Conservation (phyloP, 2,113 vertebrate genomes). For the Pontoporia blainvillei region DNA sequence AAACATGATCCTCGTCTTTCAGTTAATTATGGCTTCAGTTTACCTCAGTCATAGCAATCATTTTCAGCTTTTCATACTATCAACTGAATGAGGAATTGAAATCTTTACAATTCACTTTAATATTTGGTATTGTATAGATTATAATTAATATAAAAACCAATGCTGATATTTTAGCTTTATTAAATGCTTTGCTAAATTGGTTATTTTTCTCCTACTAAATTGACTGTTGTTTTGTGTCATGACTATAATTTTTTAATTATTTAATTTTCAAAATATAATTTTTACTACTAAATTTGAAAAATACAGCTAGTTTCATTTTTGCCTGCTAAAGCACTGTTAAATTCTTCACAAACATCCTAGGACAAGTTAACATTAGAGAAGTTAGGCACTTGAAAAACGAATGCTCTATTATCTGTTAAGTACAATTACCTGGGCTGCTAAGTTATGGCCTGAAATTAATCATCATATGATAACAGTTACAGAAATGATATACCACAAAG, state of each 20-base stretch:
- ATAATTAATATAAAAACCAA: background rate
- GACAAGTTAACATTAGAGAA: background rate
- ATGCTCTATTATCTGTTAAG: background rate
- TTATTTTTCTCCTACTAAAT: background rate
- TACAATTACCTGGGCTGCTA: background rate
- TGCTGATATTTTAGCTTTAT: background rate
- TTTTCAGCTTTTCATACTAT: background rate
- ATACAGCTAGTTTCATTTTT: background rate
- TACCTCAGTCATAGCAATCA: background rate
- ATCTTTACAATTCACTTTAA: background rate
- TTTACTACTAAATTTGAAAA: conserved; percentile 10
- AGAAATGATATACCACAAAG: background rate
- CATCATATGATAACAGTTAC: background rate
- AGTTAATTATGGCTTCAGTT: background rate
- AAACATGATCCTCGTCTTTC: background rate
- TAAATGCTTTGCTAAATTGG: background rate
- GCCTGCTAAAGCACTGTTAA: background rate
- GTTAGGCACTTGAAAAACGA: background rate
- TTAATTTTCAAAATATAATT: background rate
- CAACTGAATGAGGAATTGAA: background rate
- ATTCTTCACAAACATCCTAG: background rate
- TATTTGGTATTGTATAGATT: background rate
- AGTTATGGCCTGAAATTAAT: background rate
- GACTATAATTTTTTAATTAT: background rate
- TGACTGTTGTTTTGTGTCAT: background rate